Conservation (phyloP, 1,140 invertebrate species). For the Chrysopa pallens region DNA sequence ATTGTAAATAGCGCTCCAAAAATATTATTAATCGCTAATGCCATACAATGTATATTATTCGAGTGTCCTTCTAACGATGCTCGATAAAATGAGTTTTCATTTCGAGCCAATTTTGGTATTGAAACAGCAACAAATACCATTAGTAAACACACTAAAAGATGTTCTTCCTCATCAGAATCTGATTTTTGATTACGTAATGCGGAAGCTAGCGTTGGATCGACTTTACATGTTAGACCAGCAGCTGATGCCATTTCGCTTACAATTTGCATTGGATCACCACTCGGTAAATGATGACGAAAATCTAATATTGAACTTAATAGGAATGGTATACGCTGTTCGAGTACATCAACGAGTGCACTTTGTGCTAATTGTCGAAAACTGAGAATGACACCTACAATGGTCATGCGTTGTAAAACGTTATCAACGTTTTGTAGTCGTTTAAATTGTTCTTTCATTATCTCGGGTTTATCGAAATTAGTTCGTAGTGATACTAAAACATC, state of each 20-base stretch:
- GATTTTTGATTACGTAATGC: conserved; percentile 75
- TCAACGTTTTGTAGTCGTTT: conserved; percentile 81
- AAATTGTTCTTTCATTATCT: conserved; percentile 96
- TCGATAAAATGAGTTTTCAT: conserved; percentile 74
- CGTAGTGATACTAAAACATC: conserved; percentile 76
- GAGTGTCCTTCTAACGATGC: conserved; percentile 87
- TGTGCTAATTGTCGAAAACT: conserved; percentile 89
- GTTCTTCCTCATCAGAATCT: conserved; percentile 80
- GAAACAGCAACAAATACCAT: conserved; percentile 99
- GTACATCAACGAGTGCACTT: conserved; percentile 80
- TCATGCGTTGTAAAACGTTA: conserved; percentile 89
- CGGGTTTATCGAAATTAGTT: conserved; percentile 92
- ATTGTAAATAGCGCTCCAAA: conserved; percentile 94
- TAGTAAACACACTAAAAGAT: conserved; percentile 81
- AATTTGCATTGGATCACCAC: conserved; percentile 77
- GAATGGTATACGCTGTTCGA: conserved; percentile 93
- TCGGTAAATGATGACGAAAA: conserved; percentile 82
- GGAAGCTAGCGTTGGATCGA: conserved; percentile 84
- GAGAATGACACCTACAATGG: conserved; percentile 93
- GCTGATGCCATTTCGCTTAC: conserved; percentile 95
- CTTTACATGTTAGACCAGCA: conserved; percentile 78
- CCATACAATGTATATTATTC: conserved; percentile 97
- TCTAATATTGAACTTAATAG: conserved; percentile 86
- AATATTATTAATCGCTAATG: conserved; percentile 89
- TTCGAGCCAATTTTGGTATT: conserved; percentile 86